Evolutionary conservation across 2,113 vertebrate genomes (phyloP).

Genomic region (Toxostoma redivivum): DNA sequence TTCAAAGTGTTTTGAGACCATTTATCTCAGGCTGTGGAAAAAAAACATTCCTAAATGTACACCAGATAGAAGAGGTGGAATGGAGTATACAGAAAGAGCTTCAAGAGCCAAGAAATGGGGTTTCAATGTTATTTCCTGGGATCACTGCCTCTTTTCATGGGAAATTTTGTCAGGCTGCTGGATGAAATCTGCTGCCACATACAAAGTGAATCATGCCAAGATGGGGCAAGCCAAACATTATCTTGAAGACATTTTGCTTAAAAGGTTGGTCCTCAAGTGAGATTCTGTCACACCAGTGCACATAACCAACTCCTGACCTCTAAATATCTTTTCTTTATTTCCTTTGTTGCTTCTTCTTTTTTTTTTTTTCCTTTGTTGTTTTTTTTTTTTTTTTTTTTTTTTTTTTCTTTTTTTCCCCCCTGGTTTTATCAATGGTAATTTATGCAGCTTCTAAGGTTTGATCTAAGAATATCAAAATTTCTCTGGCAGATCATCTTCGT

Average conservation of each 20-base stretch:
- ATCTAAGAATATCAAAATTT: neutral
- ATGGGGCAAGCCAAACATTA: neutral
- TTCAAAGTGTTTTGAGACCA: neutral
- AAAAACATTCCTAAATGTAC: neutral
- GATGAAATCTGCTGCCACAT: neutral
- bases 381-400: rapidly evolving
- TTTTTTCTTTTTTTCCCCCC: rapidly evolving
- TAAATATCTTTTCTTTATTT: neutral
- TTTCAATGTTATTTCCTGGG: neutral
- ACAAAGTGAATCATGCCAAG: neutral
- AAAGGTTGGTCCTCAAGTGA: neutral
- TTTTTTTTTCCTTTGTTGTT: no score
- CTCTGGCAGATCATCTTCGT: neutral
- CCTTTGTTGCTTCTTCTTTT: neutral
- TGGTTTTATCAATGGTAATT: neutral
- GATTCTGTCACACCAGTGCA: neutral
- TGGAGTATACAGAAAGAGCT: neutral
- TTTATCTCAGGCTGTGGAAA: neutral
- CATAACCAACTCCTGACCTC: neutral
- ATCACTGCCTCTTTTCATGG: neutral
- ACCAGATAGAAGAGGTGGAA: neutral
- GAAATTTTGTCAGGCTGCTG: neutral
- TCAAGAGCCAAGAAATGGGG: neutral
- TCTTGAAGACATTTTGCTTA: neutral
- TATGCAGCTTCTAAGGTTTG: neutral